Evolutionary conservation across 1,140 invertebrate species (phyloP), one percentile per base, ranked within the genome.

Genomic region (Drosophila mayri): DNA sequence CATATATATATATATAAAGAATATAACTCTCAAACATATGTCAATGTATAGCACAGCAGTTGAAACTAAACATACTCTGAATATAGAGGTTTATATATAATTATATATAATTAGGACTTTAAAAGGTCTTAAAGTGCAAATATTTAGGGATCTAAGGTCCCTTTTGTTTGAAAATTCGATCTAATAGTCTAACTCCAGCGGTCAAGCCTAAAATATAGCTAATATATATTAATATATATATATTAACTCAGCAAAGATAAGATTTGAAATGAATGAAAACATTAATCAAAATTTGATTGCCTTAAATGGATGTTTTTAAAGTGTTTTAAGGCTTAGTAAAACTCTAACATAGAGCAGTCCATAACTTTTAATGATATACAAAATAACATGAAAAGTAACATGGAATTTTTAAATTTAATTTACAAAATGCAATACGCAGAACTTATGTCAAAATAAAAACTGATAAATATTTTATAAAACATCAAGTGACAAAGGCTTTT

Each of bases 241-340:
- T 10, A 32, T 66, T 70, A 46, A 66, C 62, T 28, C 41, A 76
- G 38, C 35, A 38, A 40, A 41, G n/a, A 22, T 11, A 35, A 30
- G 22, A 62, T 41, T 47, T 30, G 30, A 50, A 46, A 47, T 49
- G 22, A 46, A 47, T 49, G 22, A 58, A 41, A 79, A 73, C 67
- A 52, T 70, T 66, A 73, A 87, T 88, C 82, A 85, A 86, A 86
- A 83, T 76, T 67, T 80, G 62, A 72, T 80, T 78, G 84, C 84
- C 84, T 87, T 87, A 68, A 77, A 75, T 57, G 41, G 44, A 67
- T 55, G 63, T 67, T 70, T 62, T 57, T 60, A 76, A 63, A 61
- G 38, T 68, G 70, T 74, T 28, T 74, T 68, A 73, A 71, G 71
- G 41, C 71, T 40, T 80, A 80, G 66, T 60, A 65, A 68, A 72